Percentiles rank a stretch among this genome's conserved stretches.
Evolutionary conservation across 2,888 invertebrate species (phyloP).

Genomic region (Psylliodes chrysocephalus): DNA sequence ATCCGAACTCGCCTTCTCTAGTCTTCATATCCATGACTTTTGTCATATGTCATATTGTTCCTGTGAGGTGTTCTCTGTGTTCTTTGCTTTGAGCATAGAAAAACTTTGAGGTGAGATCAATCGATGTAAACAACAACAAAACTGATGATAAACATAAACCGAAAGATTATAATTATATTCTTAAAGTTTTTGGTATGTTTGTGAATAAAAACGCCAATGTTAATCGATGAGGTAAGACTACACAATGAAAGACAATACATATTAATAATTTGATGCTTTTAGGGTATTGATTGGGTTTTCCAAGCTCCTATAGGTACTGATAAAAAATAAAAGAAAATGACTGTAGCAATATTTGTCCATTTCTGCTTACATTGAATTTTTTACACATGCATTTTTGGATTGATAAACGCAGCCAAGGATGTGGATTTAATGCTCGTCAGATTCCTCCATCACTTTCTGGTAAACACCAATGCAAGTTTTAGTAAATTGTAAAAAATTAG

Average conservation of each 20-base stretch:
- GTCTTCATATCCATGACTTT: too few species aligned
- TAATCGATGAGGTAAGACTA: background rate
- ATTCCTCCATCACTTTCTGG: conserved; percentile 75
- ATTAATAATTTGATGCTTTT: background rate
- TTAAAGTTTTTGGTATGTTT: background rate
- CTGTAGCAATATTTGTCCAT: background rate
- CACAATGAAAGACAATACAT: background rate
- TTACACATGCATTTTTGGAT: conserved; percentile 86
- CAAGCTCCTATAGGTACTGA: background rate
- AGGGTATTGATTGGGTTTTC: conserved; percentile 1
- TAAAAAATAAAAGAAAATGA: background rate
- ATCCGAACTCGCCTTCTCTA: too few species aligned
- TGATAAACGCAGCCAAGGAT: conserved; percentile 82
- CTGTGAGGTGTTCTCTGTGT: too few species aligned
- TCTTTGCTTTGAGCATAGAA: too few species aligned
- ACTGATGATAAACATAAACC: background rate
- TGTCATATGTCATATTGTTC: too few species aligned
- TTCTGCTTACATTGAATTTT: background rate
- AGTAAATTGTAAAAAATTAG: too few species aligned
- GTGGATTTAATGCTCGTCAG: conserved; percentile 78
- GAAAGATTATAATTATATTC: background rate
- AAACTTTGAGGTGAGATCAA: too few species aligned
- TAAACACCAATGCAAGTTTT: conserved; percentile 26
- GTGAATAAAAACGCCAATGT: background rate
- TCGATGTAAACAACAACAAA: conserved; percentile 10